These are phyloP conservation scores for Barnardius zonarius DNA, from an alignment of 2,113 vertebrate genomes.

Conservation along the genomic window DNA sequence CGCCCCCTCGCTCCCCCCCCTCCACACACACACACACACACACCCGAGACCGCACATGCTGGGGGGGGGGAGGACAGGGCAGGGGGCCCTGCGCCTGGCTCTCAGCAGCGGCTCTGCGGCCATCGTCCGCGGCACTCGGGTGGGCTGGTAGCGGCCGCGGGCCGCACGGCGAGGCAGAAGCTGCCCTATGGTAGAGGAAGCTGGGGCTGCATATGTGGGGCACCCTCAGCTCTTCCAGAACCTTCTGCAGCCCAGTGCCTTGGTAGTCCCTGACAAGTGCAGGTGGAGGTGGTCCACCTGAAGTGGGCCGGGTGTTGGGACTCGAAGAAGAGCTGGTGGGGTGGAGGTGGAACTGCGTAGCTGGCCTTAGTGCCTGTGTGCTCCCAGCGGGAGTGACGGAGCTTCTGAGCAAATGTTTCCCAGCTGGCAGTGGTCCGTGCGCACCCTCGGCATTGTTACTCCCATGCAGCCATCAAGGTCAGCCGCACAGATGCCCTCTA, in stretches of 20 bases:
- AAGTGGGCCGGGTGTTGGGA: background rate
- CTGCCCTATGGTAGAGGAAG: no score
- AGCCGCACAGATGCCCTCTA: background rate
- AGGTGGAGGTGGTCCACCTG: background rate
- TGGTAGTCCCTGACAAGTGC: no score
- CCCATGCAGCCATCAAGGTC: background rate
- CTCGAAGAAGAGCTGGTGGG: accelerated
- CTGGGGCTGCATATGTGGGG: background rate
- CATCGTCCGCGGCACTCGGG: background rate
- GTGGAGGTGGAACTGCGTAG: accelerated
- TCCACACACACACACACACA: background rate
- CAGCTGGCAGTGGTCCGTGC: accelerated
- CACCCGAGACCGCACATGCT: background rate
- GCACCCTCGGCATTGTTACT: accelerated
- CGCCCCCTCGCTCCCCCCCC: background rate
- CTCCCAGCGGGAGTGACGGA: accelerated
- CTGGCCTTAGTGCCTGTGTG: background rate
- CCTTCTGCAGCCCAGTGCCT: background rate
- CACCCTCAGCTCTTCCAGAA: background rate
- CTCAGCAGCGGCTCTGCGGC: background rate
- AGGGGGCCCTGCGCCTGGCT: background rate
- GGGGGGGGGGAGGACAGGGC: background rate
- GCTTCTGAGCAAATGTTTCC: background rate
- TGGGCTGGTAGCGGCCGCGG: background rate
- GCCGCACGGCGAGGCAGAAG: background rate